Percentiles rank a stretch among this genome's conserved stretches.
These are phyloP conservation scores for Chironomus riparius DNA, from an alignment of 2,888 invertebrate genomes.

Conservation along the genomic window DNA sequence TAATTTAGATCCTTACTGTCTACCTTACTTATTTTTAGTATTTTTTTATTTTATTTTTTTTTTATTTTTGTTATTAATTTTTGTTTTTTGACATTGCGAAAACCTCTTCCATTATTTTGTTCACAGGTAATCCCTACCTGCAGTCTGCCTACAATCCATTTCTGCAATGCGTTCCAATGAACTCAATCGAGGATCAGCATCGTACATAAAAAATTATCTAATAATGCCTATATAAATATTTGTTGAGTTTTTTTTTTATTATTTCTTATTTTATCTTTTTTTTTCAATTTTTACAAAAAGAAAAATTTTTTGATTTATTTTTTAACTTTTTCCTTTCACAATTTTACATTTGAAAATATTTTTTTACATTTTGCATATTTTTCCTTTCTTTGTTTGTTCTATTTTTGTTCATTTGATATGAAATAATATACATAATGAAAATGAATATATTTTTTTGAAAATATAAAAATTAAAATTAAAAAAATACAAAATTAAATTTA, in stretches of 20 bases:
- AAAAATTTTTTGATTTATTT: neutral
- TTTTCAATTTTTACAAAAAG: neutral
- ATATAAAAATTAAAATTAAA: neutral
- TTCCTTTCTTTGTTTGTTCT: neutral
- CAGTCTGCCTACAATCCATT: conserved; percentile 27
- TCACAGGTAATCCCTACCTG: conserved; percentile 27
- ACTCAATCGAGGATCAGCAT: conserved; percentile 26
- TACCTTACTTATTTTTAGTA: neutral
- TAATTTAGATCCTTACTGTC: neutral
- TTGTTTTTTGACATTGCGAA: conserved; percentile 23
- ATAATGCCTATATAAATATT: conserved; percentile 9
- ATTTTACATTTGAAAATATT: neutral
- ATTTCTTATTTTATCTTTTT: conserved; percentile 7
- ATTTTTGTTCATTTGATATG: neutral
- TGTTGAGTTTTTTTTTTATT: conserved; percentile 4
- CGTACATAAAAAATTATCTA: conserved; percentile 21
- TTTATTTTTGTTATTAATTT: conserved; percentile 18
- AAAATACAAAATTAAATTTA: too few species aligned
- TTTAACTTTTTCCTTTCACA: neutral
- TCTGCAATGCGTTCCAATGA: conserved; percentile 27
- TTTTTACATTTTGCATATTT: neutral
- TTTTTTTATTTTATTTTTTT: conserved; percentile 6
- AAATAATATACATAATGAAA: neutral
- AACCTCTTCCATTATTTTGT: conserved; percentile 26
- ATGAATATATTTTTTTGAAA: neutral